phyloP scores from a whole-genome alignment of 2,113 vertebrate genomes.

The Actenoides lindsayi region DNA sequence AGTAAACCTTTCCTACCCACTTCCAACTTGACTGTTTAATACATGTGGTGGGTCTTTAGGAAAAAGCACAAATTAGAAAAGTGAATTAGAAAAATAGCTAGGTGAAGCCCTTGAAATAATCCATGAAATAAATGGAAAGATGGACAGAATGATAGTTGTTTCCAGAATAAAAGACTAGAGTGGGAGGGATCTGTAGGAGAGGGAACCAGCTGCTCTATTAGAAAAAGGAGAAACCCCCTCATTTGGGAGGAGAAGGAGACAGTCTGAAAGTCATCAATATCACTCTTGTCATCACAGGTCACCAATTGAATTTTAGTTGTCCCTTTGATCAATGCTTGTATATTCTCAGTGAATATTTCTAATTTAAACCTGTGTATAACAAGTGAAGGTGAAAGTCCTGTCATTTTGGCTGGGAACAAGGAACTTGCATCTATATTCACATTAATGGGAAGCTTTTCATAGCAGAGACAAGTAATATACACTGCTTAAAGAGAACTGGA shows the following conservation, averaged over 20 bases:
- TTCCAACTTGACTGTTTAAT: neutral
- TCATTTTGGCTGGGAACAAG: neutral
- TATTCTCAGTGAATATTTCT: neutral
- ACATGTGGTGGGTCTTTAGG: accelerated
- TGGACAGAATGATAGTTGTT: neutral
- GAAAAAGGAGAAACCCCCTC: neutral
- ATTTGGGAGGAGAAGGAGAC: neutral
- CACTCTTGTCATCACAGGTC: neutral
- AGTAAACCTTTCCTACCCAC: neutral
- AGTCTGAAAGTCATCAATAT: neutral
- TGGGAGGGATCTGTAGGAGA: neutral
- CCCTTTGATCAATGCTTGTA: neutral
- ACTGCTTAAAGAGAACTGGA: neutral
- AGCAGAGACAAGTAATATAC: accelerated
- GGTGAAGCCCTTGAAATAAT: neutral
- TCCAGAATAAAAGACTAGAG: neutral
- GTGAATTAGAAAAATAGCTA: neutral
- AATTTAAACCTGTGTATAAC: neutral
- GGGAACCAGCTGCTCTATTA: neutral
- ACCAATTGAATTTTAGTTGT: neutral
- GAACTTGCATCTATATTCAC: neutral
- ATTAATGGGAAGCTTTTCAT: neutral
- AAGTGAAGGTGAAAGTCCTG: neutral
- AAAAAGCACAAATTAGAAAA: neutral
- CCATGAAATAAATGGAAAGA: neutral